Evolutionary conservation across 2,113 vertebrate genomes (phyloP).

Genomic region (Poeciliopsis retropinna): DNA sequence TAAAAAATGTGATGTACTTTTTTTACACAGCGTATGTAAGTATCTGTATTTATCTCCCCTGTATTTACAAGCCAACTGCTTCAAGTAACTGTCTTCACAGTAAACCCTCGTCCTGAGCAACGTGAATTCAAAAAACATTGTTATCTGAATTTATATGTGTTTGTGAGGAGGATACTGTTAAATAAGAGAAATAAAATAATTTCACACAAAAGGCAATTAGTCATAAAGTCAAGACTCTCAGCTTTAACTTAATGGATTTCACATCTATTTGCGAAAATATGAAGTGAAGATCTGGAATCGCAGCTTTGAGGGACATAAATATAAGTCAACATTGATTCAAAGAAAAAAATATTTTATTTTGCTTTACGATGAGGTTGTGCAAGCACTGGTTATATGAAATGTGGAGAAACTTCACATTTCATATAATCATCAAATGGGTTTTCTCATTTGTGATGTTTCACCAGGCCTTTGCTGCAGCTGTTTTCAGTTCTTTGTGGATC

Average conservation of each 20-base stretch:
- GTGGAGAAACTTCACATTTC: no score
- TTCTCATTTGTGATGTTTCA: neutral
- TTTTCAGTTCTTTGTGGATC: neutral
- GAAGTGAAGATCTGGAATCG: neutral
- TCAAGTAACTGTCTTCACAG: neutral
- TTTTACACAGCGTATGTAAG: neutral
- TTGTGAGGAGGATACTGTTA: neutral
- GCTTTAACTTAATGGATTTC: neutral
- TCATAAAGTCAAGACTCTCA: neutral
- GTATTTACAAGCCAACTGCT: neutral
- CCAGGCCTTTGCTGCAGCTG: neutral
- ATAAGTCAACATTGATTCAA: neutral
- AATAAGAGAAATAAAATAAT: neutral
- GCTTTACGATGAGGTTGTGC: neutral
- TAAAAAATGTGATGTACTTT: neutral
- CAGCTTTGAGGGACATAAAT: neutral
- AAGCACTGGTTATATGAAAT: neutral
- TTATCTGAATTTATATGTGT: neutral
- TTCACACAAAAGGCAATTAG: neutral
- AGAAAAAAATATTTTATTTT: neutral
- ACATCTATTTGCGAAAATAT: neutral
- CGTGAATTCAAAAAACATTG: neutral
- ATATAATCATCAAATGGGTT: no score
- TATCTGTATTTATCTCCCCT: no score
- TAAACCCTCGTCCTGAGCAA: neutral